These are phyloP conservation scores for Stictocephala bisonia DNA, from an alignment of 2,888 invertebrate species.

Conservation along the genomic window DNA sequence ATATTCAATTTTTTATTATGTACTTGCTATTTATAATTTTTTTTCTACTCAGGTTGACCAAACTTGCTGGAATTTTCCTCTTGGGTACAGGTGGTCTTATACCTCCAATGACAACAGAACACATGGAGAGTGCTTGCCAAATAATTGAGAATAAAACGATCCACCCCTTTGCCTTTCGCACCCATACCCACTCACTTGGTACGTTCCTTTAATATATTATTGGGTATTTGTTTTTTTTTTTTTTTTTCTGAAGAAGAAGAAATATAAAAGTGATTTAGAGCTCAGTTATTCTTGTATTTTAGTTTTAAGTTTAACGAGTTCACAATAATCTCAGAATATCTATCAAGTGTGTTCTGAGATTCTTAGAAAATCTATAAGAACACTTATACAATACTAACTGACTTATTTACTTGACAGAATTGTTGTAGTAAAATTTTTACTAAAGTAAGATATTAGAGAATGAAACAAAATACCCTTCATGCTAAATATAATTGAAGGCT, in stretches of 20 bases:
- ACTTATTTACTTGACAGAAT: no score
- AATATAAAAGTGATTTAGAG: not conserved
- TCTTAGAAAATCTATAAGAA: not conserved
- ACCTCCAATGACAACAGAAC: conserved; percentile 74
- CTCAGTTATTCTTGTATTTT: no score
- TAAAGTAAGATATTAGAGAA: not conserved
- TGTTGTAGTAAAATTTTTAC: not conserved
- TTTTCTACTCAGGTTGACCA: conserved; percentile 74
- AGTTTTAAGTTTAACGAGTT: no score
- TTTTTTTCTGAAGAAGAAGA: no score
- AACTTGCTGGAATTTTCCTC: conserved; percentile 91
- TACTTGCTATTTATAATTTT: no score
- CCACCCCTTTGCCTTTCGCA: conserved; percentile 95
- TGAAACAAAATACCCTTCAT: no score
- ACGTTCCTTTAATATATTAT: conserved; percentile 55
- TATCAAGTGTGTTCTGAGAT: no score
- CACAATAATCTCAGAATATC: no score
- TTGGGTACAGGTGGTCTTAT: conserved; percentile 89
- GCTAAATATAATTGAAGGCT: no score
- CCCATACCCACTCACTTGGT: conserved; percentile 93
- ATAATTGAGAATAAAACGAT: conserved; percentile 84
- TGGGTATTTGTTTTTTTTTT: no score
- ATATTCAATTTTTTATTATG: conserved; percentile 5
- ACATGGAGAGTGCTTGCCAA: conserved; percentile 93
- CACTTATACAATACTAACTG: not conserved